Evolutionary conservation across 2,797 vertebrate species (phyloP).

Genomic region (Pitangus sulphuratus): DNA sequence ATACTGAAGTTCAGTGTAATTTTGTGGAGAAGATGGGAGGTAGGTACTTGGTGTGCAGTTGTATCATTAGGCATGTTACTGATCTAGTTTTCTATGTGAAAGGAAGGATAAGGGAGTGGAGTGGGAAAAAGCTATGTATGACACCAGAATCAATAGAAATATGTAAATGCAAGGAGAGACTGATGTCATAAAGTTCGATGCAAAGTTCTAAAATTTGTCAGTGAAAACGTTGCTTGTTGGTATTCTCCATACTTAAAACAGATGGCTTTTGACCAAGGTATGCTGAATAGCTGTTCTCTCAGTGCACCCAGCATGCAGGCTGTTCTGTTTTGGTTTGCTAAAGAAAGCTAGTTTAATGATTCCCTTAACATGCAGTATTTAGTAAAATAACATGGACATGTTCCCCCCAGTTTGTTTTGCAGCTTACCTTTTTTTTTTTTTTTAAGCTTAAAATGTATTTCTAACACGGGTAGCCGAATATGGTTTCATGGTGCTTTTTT

Average conservation of each 20-base stretch:
- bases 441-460: not conserved
- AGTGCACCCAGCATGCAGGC: not conserved
- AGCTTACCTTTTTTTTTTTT: not conserved
- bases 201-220: not conserved
- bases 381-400: not conserved
- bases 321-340: not conserved
- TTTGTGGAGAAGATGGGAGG: not conserved
- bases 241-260: not conserved
- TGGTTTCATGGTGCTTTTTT: not conserved
- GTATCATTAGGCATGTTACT: not conserved
- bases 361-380: not conserved
- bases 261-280: not conserved
- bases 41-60: not conserved
- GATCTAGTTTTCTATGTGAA: not conserved
- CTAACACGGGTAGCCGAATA: not conserved
- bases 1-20: not conserved
- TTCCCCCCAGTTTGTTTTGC: not conserved
- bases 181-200: not conserved
- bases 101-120: not conserved
- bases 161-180: not conserved
- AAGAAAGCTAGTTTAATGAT: not conserved
- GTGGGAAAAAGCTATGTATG: not conserved
- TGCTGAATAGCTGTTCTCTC: not conserved
- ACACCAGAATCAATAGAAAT: not conserved
- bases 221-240: not conserved